Conservation (phyloP, 2,797 vertebrate species). For the Harpagifer antarcticus region DNA sequence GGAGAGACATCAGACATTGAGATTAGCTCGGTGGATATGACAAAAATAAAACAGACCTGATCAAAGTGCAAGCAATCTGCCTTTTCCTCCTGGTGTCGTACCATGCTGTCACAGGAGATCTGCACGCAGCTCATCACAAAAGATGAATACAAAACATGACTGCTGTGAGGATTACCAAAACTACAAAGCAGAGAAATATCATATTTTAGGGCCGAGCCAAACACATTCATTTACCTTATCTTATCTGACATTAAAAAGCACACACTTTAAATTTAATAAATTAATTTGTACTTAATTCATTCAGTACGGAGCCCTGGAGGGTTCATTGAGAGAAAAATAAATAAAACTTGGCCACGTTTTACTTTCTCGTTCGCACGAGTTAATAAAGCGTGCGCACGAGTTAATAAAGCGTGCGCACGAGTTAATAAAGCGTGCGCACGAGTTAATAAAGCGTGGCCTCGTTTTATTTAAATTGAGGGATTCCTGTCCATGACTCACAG, state of each 20-base stretch:
- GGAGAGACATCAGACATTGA: constrained; percentile 41
- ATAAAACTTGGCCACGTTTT: too few relatives aligned
- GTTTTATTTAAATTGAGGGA: too few relatives aligned
- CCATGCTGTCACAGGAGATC: constrained; percentile 16
- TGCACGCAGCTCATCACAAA: not conserved
- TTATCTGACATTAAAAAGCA: not conserved
- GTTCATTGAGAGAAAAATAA: too few relatives aligned
- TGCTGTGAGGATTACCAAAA: constrained; percentile 11
- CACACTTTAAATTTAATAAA: not conserved
- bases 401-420: too few relatives aligned
- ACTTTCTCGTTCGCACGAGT: too few relatives aligned
- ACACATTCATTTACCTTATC: not conserved
- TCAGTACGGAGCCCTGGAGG: too few relatives aligned
- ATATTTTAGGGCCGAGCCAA: not conserved
- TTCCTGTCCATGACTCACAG: too few relatives aligned
- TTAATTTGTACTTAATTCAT: too few relatives aligned
- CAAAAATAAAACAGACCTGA: constrained; percentile 36
- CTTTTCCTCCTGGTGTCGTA: constrained; percentile 34
- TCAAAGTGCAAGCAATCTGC: constrained; percentile 52
- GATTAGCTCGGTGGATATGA: constrained; percentile 23
- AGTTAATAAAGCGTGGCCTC: too few relatives aligned
- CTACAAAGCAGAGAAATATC: not conserved
- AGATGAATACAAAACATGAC: constrained; percentile 2
- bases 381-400: too few relatives aligned
- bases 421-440: too few relatives aligned